These are phyloP conservation scores for Diaperis boleti DNA, from an alignment of 2,888 invertebrate genomes.

Conservation along the genomic window DNA sequence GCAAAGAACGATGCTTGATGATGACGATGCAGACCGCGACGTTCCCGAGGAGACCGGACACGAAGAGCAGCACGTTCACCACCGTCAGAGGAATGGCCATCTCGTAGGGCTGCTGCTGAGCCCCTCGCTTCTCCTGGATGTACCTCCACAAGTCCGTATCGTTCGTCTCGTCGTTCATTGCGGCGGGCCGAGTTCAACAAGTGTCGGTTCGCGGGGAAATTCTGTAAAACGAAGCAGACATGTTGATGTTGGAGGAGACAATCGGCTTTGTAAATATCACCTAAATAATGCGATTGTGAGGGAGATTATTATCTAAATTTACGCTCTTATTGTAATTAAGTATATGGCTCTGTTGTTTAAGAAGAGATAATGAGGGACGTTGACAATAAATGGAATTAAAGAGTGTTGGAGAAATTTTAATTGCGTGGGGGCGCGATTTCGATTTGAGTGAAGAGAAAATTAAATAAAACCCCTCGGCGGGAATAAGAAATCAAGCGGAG, in stretches of 20 bases:
- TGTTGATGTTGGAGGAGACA: too few relatives aligned
- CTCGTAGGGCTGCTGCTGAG: conserved; percentile 59
- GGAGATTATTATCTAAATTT: conserved; percentile 29
- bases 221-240: too few relatives aligned
- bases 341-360: conserved; percentile 8
- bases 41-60: conserved; percentile 88
- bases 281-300: conserved; percentile 37
- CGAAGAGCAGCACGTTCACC: conserved; percentile 81
- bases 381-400: conserved; percentile 1
- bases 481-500: too few relatives aligned
- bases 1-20: conserved; percentile 82
- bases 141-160: conserved; percentile 49
- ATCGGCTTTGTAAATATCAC: conserved; percentile 36
- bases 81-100: conserved; percentile 72
- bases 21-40: conserved; percentile 88
- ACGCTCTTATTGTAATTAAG: conserved; percentile 12
- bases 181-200: neutral
- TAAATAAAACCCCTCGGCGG: too few relatives aligned
- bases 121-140: conserved; percentile 55
- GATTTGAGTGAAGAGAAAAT: too few relatives aligned
- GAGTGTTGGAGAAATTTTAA: neutral
- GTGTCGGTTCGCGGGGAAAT: too few relatives aligned
- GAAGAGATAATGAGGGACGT: neutral
- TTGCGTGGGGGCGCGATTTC: neutral
- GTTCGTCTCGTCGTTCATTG: conserved; percentile 1